Base-by-base conservation (phyloP, 2,113 vertebrate species). In the Aspidoscelis tigris region DNA sequence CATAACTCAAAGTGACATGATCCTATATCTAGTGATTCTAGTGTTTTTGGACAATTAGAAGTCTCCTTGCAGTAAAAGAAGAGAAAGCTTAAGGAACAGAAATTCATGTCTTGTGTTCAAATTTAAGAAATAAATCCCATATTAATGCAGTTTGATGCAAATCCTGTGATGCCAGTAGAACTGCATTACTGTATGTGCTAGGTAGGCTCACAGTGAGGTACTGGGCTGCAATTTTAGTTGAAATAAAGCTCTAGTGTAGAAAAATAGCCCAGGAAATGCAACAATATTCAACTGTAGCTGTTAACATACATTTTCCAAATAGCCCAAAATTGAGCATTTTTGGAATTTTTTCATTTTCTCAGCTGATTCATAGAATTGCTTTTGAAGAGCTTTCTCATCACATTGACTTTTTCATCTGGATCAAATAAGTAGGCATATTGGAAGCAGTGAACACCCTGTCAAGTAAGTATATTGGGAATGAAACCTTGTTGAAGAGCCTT, bases 171-270 rank as follows among this genome's bases (percentile, higher is more conserved):
- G 12, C 70, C 65, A 81, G 41, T 78, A 81, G 65, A 39, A 66
- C 26, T 39, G 2, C 6, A 1, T 61, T 87, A 22, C 2, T n/a
- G 73, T 69, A 21, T 65, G 79, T 21, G 10, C 14, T 24, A 74
- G 76, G 44, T 16, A 3, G 24, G 74, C 64, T 18, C 64, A 78
- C 26, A 12, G 22, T 22, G 76, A 76, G 43, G 3, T 20, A 50
- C 9, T 61, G 22, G n/a, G 16, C 2, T 89, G 84, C 79, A 2
- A 7, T 85, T 68, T 79, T 43, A 78, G 75, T 9, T 72, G 20
- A 82, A 73, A 84, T 86, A 78, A 68, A 24, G 53, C 39, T 39
- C 2, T 81, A 8, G 55, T 88, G 78, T 75, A 58, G 72, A 70
- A 65, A 83, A 66, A 47, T 72, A 24, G 8, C 12, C n/a, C 77